Conservation (phyloP, 1,140 invertebrate species). For the Laodelphax striatellus region DNA sequence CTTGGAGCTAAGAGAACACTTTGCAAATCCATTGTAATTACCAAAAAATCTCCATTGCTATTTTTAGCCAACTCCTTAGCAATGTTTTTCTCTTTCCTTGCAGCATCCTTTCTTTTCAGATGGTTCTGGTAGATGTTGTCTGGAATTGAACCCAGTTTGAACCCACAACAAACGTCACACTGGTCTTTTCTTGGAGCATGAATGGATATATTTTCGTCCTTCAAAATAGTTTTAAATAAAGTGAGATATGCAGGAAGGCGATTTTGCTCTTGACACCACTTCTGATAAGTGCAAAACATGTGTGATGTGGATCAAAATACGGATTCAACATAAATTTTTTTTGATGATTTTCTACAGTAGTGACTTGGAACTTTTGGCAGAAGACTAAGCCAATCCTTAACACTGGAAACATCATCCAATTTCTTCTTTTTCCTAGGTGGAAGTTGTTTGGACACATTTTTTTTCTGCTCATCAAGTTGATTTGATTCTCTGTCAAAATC, state of each 20-base stretch:
- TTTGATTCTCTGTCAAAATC: no score
- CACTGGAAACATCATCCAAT: not conserved
- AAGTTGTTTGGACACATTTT: no score
- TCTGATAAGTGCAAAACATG: not conserved
- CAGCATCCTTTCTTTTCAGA: conserved; percentile 19
- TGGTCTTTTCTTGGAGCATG: conserved; percentile 23
- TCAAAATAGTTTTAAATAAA: conserved; percentile 8
- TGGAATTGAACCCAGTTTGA: conserved; percentile 16
- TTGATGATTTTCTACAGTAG: conserved; percentile 8
- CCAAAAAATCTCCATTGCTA: conserved; percentile 14
- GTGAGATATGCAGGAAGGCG: not conserved
- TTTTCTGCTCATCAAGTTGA: no score
- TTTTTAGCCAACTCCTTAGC: conserved; percentile 18
- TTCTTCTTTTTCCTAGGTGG: not conserved
- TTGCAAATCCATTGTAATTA: conserved; percentile 30
- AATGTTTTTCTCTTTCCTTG: conserved; percentile 17
- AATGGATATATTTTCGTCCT: conserved; percentile 19
- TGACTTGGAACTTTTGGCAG: conserved; percentile 12
- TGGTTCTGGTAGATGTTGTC: conserved; percentile 20
- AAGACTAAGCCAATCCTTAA: conserved; percentile 8
- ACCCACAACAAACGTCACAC: conserved; percentile 22
- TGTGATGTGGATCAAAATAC: conserved; percentile 5
- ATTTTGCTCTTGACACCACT: not conserved
- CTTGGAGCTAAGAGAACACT: conserved; percentile 29
- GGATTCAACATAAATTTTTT: conserved; percentile 11